A percentile compares a stretch with the other conserved stretches of the same genome.
Evolutionary conservation across 2,113 vertebrate species (phyloP).

Genomic region (Rhinogobius similis): DNA sequence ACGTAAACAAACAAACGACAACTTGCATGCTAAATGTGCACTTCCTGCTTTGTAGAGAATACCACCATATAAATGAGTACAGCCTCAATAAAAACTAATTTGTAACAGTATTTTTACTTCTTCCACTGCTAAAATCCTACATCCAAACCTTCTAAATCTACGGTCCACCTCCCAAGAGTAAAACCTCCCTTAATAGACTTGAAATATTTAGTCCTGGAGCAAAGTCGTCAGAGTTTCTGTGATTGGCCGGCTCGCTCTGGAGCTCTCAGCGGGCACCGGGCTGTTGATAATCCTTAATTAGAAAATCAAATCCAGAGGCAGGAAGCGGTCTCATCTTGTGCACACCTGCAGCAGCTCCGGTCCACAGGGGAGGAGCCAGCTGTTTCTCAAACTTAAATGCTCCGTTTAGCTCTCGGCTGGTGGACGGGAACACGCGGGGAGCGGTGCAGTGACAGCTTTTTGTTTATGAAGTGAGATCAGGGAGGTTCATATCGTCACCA

Average conservation of each 20-base stretch:
- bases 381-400: constrained; percentile 46
- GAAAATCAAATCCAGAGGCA: constrained; percentile 66
- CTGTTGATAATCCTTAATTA: constrained; percentile 77
- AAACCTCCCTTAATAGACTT: constrained; percentile 34
- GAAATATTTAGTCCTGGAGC: constrained; percentile 47
- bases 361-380: constrained; percentile 50
- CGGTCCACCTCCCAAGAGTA: constrained; percentile 19
- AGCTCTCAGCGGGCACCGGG: constrained; percentile 59
- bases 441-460: not conserved
- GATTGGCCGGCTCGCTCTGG: constrained; percentile 50
- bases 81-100: not conserved
- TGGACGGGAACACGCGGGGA: constrained; percentile 38
- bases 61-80: too few relatives aligned
- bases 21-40: too few relatives aligned
- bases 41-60: too few relatives aligned
- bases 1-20: too few relatives aligned
- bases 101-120: constrained; percentile 2
- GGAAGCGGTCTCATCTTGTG: constrained; percentile 46
- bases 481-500: constrained; percentile 25
- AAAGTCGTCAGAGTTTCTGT: constrained; percentile 49
- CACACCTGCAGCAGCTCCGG: constrained; percentile 63
- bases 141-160: constrained; percentile 21
- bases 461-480: not conserved
- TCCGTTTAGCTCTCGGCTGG: constrained; percentile 52
- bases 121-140: constrained; percentile 13